These are phyloP conservation scores for Ips nitidus DNA, from an alignment of 1,140 invertebrate genomes.

Conservation along the genomic window DNA sequence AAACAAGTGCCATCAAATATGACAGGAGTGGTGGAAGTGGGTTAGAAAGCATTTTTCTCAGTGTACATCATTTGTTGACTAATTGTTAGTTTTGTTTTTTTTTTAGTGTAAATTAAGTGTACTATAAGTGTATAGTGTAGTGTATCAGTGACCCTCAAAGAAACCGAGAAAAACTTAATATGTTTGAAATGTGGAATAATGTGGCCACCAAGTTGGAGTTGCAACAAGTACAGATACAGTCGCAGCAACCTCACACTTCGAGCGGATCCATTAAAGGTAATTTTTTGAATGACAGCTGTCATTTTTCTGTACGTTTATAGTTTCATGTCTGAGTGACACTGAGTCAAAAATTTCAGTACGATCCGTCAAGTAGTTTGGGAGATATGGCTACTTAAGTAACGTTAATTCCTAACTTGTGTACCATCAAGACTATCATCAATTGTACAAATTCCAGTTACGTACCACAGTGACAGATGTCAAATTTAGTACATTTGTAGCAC, in stretches of 20 bases:
- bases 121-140: background rate
- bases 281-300: too few species aligned
- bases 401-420: too few species aligned
- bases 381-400: too few species aligned
- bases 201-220: slow-evolving; percentile 77
- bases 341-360: too few species aligned
- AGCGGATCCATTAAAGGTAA: slow-evolving; percentile 85
- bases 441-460: too few species aligned
- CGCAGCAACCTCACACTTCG: slow-evolving; percentile 73
- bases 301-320: too few species aligned
- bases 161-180: slow-evolving; percentile 46
- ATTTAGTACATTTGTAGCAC: too few species aligned
- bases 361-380: too few species aligned
- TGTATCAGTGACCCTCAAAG: slow-evolving; percentile 3
- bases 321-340: too few species aligned
- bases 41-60: slow-evolving; percentile 21
- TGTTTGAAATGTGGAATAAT: slow-evolving; percentile 87
- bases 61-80: slow-evolving; percentile 21
- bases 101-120: slow-evolving; percentile 12
- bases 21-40: slow-evolving; percentile 40
- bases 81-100: slow-evolving; percentile 18
- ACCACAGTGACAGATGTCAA: too few species aligned
- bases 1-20: slow-evolving; percentile 46
- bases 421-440: too few species aligned
- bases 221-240: slow-evolving; percentile 65